phyloP scores from a whole-genome alignment of 1,140 invertebrate genomes.

The Scylla paramamosain region DNA sequence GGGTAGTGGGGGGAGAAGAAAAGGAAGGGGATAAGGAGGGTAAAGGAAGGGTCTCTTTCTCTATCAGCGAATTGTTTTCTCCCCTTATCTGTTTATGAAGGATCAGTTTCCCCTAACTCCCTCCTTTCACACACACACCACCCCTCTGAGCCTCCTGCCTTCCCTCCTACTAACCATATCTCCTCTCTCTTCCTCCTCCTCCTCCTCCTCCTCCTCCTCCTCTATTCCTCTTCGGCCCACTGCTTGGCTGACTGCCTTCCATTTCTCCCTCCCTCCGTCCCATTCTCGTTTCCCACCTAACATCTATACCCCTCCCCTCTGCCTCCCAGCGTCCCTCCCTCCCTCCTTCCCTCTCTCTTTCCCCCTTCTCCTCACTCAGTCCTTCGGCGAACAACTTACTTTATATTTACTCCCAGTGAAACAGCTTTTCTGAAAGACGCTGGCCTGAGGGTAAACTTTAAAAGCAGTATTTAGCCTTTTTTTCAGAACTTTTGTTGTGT shows the following conservation, averaged over 20 bases:
- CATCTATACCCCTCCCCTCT: background rate
- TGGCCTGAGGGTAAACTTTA: background rate
- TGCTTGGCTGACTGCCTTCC: background rate
- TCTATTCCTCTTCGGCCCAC: background rate
- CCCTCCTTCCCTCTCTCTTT: background rate
- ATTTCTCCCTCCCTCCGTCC: constrained; percentile 31
- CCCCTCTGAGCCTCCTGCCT: too few species aligned
- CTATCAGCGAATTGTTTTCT: background rate
- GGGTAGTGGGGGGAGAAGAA: background rate
- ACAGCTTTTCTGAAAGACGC: background rate
- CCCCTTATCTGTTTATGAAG: background rate
- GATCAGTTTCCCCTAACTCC: too few species aligned
- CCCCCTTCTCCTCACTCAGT: background rate
- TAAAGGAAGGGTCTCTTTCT: background rate
- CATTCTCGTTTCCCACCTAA: constrained; percentile 4
- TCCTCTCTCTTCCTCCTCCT: background rate
- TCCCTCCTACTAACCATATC: background rate
- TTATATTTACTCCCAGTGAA: background rate
- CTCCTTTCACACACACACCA: too few species aligned
- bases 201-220: background rate
- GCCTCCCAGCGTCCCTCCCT: constrained; percentile 22
- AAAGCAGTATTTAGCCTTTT: background rate
- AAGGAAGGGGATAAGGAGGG: background rate
- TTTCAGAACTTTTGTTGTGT: background rate
- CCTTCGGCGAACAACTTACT: background rate